Conservation (phyloP, 2,888 invertebrate genomes). For the Leptura quadrifasciata region DNA sequence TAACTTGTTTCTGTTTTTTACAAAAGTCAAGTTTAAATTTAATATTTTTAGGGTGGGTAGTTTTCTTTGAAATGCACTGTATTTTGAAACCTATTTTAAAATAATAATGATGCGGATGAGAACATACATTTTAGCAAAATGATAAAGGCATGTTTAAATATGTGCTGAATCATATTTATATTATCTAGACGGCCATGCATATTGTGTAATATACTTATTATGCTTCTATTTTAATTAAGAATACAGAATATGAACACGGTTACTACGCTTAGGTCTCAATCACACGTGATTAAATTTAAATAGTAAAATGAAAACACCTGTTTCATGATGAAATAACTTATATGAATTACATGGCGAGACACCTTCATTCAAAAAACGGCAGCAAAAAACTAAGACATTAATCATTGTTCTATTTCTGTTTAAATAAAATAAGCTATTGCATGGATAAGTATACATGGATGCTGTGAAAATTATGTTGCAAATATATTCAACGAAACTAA, state of each 20-base stretch:
- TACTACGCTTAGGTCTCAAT: background rate
- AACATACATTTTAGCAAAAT: background rate
- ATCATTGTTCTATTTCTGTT: slow-evolving; percentile 3
- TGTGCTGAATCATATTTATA: background rate
- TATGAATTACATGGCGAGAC: background rate
- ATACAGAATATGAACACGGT: background rate
- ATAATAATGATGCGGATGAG: background rate
- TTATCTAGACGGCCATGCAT: background rate
- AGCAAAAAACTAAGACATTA: background rate
- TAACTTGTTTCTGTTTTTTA: too few relatives aligned
- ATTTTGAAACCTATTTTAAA: too few relatives aligned
- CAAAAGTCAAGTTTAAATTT: too few relatives aligned
- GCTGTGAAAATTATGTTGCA: background rate
- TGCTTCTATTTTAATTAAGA: background rate
- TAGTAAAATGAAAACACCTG: slow-evolving; percentile 11
- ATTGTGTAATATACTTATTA: background rate
- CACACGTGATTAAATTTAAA: slow-evolving; percentile 8
- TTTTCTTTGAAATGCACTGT: too few relatives aligned
- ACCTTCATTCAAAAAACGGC: slow-evolving; percentile 4
- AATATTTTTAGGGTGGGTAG: too few relatives aligned
- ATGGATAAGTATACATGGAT: background rate
- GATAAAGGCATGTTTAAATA: slow-evolving; percentile 3
- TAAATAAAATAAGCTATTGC: background rate
- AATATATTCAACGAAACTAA: too few relatives aligned
- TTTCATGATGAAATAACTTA: slow-evolving; percentile 13